Conservation (phyloP, 2,797 vertebrate genomes). For the Holocentrus rufus region DNA sequence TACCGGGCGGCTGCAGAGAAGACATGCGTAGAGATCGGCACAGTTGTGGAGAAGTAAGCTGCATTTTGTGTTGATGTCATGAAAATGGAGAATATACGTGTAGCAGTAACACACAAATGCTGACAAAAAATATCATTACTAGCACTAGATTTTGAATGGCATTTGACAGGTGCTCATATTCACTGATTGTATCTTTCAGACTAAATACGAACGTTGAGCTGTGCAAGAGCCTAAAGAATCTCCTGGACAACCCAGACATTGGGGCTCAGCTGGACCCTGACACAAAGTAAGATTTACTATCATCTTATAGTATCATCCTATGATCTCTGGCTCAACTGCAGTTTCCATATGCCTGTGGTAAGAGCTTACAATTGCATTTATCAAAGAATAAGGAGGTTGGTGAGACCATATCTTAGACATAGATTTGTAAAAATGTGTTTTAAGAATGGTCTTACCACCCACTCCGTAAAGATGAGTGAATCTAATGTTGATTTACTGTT, state of each 20-base stretch:
- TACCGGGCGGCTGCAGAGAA: conserved; percentile 94
- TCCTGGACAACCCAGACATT: conserved; percentile 85
- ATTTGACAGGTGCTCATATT: conserved; percentile 5
- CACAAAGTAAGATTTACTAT: conserved; percentile 83
- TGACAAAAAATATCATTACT: neutral
- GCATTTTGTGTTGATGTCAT: neutral
- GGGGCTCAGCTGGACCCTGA: conserved; percentile 89
- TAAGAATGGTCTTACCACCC: neutral
- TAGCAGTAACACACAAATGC: neutral
- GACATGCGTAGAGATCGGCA: conserved; percentile 93
- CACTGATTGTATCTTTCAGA: conserved; percentile 74
- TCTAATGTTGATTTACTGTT: conserved; percentile 1
- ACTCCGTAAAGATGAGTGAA: neutral
- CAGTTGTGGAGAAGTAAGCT: conserved; percentile 93
- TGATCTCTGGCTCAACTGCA: neutral
- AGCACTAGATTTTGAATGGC: neutral
- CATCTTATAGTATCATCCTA: neutral
- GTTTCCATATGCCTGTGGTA: no score
- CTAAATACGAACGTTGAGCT: conserved; percentile 96
- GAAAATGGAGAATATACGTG: neutral
- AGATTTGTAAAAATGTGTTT: neutral
- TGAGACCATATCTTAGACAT: neutral
- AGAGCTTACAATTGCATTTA: neutral
- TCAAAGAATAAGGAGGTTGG: neutral
- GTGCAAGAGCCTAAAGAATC: conserved; percentile 88